Evolutionary conservation across 2,797 vertebrate genomes (phyloP).

Genomic region (Enteromius fasciolatus): DNA sequence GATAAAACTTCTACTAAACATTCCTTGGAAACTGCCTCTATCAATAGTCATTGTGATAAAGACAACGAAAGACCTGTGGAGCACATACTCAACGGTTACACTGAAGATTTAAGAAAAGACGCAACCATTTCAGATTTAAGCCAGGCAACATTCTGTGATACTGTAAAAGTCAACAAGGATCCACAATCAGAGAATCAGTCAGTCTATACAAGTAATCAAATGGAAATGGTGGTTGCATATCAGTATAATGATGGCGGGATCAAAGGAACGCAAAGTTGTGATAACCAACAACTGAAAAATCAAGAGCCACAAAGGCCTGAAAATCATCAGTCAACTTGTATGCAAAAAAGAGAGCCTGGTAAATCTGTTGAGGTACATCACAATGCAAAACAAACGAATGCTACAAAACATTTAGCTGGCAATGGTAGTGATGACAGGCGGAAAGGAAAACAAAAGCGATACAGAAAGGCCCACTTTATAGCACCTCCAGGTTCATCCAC

Average conservation of each 20-base stretch:
- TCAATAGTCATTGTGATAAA: slow-evolving; percentile 7
- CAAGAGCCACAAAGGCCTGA: slow-evolving; percentile 50
- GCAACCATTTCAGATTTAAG: slow-evolving; percentile 17
- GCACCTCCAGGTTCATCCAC: slow-evolving; percentile 65
- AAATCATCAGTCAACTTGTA: slow-evolving; percentile 11
- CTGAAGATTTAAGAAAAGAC: slow-evolving; percentile 26
- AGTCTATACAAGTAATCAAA: not conserved
- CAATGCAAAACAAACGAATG: slow-evolving; percentile 25
- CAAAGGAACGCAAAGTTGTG: not conserved
- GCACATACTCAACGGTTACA: slow-evolving; percentile 5
- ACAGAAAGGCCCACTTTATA: slow-evolving; percentile 68
- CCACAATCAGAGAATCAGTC: slow-evolving; percentile 12
- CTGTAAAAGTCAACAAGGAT: slow-evolving; percentile 1
- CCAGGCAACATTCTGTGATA: not conserved
- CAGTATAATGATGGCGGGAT: not conserved
- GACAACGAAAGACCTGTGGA: slow-evolving; percentile 16
- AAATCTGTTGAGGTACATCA: not conserved
- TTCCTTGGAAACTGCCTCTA: not conserved
- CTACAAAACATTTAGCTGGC: slow-evolving; percentile 19
- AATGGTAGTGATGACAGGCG: slow-evolving; percentile 49
- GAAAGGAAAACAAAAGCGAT: slow-evolving; percentile 72
- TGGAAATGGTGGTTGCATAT: not conserved
- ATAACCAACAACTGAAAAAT: slow-evolving; percentile 8
- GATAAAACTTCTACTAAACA: not conserved
- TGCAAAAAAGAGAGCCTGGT: slow-evolving; percentile 19